phyloP scores from a whole-genome alignment of 64 coral and sea anemone species.

The Pocillopora damicornis region DNA sequence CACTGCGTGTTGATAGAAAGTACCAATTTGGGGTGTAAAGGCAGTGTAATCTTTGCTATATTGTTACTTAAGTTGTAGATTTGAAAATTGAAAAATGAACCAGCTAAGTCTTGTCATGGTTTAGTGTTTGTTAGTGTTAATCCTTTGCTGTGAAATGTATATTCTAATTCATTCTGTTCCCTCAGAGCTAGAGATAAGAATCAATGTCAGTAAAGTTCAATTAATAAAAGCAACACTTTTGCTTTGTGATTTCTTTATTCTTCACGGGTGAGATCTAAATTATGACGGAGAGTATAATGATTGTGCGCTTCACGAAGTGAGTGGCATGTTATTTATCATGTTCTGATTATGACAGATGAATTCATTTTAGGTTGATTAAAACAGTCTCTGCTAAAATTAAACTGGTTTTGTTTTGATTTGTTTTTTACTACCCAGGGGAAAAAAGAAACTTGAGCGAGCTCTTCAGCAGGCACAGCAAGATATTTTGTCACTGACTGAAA shows the following conservation, averaged over 20 bases:
- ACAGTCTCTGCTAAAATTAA: background rate
- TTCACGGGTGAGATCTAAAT: too few relatives aligned
- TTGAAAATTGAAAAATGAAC: too few relatives aligned
- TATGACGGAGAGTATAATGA: too few relatives aligned
- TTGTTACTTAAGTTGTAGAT: too few relatives aligned
- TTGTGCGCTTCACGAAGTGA: background rate
- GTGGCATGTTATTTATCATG: background rate
- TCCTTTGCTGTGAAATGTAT: background rate
- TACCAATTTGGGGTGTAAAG: too few relatives aligned
- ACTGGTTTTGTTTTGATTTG: background rate
- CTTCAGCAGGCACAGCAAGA: slow-evolving; percentile 64
- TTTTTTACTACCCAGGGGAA: slow-evolving; percentile 33
- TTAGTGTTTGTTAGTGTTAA: background rate
- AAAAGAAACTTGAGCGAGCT: slow-evolving; percentile 71
- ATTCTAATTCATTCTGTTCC: background rate
- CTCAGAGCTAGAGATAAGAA: background rate
- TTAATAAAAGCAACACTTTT: too few relatives aligned
- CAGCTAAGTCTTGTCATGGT: too few relatives aligned
- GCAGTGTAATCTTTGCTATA: too few relatives aligned
- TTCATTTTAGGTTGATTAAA: background rate
- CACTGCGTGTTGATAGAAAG: too few relatives aligned
- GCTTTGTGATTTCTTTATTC: too few relatives aligned
- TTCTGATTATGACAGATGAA: background rate
- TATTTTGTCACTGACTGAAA: slow-evolving; percentile 68
- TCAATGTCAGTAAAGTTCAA: too few relatives aligned